Evolutionary conservation across 1,140 invertebrate species (phyloP), one percentile per base, ranked within the genome.

Genomic region (Pseudobourletiella spinata): DNA sequence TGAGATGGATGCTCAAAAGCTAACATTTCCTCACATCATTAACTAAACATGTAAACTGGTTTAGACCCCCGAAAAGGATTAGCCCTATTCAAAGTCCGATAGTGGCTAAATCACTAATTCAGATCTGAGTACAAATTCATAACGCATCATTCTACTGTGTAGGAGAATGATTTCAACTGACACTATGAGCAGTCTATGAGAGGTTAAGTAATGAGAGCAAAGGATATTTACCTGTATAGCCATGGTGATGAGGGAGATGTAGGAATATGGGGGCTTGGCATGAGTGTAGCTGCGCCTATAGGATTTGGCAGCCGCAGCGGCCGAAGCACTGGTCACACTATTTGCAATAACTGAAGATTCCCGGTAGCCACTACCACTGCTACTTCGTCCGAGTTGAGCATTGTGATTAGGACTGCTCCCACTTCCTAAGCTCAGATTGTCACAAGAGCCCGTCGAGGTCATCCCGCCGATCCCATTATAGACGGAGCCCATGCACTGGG

Each of bases 171-270:
- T n/a, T n/a, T n/a, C n/a, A n/a, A n/a, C n/a, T n/a, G n/a, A n/a
- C n/a, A n/a, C n/a, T n/a, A n/a, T n/a, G n/a, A n/a, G n/a, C n/a
- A n/a, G n/a, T n/a, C n/a, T n/a, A n/a, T n/a, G n/a, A n/a, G n/a
- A n/a, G n/a, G n/a, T n/a, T n/a, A n/a, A n/a, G n/a, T n/a, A n/a
- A n/a, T n/a, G n/a, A n/a, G n/a, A n/a, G n/a, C n/a, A n/a, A n/a
- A n/a, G n/a, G n/a, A n/a, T n/a, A 50, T 18, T 48, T 63, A 70
- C 68, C 65, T 70, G 68, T 55, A 98, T 99, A 59, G 96, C 95
- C 95, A 99, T 98, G 1, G 95, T 98, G 73, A 99, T 99, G 39
- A 99, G 83, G 26, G 91, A 95, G 72, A 99, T 99, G 81, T 99
- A 99, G 1, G 93, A 96, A 73, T 99, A 99, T 0, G 96, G 92